Evolutionary conservation across 1,140 invertebrate genomes (phyloP).

Genomic region (Sycobia sp.): DNA sequence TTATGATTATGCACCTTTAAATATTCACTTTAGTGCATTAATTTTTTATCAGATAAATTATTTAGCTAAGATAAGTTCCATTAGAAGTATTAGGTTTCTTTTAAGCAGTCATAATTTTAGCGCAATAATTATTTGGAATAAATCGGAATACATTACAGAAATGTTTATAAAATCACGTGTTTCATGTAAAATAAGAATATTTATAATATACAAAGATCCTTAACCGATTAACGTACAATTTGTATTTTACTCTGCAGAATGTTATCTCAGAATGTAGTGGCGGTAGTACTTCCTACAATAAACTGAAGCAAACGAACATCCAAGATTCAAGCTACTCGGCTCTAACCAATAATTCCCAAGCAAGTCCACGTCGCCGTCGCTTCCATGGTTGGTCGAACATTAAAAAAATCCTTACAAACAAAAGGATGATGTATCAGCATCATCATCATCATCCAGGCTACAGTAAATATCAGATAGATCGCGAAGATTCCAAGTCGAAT

Average conservation of each 20-base stretch:
- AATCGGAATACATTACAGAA: too few species aligned
- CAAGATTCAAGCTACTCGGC: conserved; percentile 38
- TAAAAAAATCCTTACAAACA: conserved; percentile 43
- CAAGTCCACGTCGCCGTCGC: conserved; percentile 24
- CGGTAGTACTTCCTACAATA: conserved; percentile 39
- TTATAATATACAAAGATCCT: too few species aligned
- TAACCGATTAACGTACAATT: too few species aligned
- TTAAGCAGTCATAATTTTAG: too few species aligned
- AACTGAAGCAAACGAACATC: conserved; percentile 63
- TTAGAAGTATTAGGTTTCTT: too few species aligned
- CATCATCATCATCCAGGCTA: conserved; percentile 49
- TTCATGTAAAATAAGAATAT: too few species aligned
- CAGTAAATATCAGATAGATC: conserved; percentile 51
- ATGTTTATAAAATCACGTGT: too few species aligned
- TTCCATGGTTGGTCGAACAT: conserved; percentile 41
- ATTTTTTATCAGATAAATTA: too few species aligned
- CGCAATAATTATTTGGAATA: too few species aligned
- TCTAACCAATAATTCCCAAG: conserved; percentile 3
- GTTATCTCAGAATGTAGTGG: conserved; percentile 65
- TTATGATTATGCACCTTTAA: too few species aligned
- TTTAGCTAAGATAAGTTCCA: too few species aligned
- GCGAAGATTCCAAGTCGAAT: conserved; percentile 56
- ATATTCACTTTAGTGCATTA: too few species aligned
- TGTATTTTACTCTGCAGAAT: conserved; percentile 57
- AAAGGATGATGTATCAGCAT: conserved; percentile 47